A percentile compares a stretch with the other conserved stretches of the same genome.
These are phyloP conservation scores for Cynoglossus semilaevis DNA, from an alignment of 2,113 vertebrate genomes.

Conservation along the genomic window DNA sequence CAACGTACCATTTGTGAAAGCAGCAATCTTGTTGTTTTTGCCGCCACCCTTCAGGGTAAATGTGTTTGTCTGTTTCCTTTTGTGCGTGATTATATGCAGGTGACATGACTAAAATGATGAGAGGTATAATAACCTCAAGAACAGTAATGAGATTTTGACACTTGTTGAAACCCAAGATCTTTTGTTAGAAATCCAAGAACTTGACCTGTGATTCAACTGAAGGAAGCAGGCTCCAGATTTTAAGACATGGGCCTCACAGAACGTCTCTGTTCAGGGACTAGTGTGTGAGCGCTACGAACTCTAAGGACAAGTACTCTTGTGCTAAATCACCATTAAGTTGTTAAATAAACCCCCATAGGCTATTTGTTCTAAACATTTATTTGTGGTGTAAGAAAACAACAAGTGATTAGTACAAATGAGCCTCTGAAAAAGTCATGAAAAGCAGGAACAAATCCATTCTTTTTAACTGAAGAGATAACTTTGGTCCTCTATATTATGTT, in stretches of 20 bases:
- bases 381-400: no score
- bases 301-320: not conserved
- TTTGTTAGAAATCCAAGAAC: constrained; percentile 4
- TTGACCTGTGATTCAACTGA: not conserved
- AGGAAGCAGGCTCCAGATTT: not conserved
- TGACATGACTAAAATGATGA: not conserved
- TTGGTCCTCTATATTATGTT: no score
- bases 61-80: constrained; percentile 11
- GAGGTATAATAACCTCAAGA: not conserved
- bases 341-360: no score
- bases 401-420: no score
- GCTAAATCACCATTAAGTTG: no score
- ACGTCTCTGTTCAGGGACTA: not conserved
- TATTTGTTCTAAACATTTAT: no score
- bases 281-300: not conserved
- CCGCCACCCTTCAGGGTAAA: constrained; percentile 13
- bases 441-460: no score
- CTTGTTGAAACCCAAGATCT: not conserved
- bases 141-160: not conserved
- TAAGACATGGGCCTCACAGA: not conserved
- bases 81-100: constrained; percentile 13
- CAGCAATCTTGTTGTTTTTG: constrained; percentile 45
- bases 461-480: no score
- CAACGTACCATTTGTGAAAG: constrained; percentile 14
- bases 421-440: no score